Evolutionary conservation across 2,113 vertebrate species (phyloP), one percentile per base, ranked within the genome.

Genomic region (Myotis yumanensis): DNA sequence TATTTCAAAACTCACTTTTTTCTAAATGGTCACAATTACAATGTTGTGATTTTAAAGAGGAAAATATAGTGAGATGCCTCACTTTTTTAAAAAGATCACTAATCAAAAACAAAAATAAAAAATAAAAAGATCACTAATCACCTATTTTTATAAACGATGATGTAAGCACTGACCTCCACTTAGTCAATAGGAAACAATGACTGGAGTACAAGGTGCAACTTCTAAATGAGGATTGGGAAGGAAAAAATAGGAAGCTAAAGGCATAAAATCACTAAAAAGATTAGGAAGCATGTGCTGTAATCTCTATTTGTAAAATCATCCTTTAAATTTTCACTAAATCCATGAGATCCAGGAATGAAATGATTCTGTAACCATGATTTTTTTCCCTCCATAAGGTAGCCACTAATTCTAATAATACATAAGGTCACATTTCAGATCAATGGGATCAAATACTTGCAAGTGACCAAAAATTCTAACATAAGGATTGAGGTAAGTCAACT

Each of bases 1-100:
- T 54, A 93, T 80, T 59, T 93, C 87, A 71, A 77, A 91, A 88
- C 62, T 85, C 20, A 25, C 66, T 86, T 86, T 64, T 75, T 82
- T 76, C 76, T 90, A 93, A 94, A 66, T 14, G 64, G 57, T 62
- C 62, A 91, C 23, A 90, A 88, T 15, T 54, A 91, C 51, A 80
- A 48, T 40, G 20, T 23, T 94, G 9, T 23, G 48, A 90, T 48
- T 95, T 83, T 86, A 40, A 83, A 90, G 40, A 95, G 48, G 25
- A 71, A 85, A 91, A 72, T 18, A 54, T 0, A 71, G 2, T 30
- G 54, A 81, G 14, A 76, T 77, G 25, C 16, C 28, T 92, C 59
- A n/a, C 30, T 68, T 75, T 89, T 76, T 86, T 9, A 18, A 76
- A 81, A 92, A 52, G 20, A 8, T 72, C 64, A 32, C 66, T 62